Conservation (phyloP, 2,888 invertebrate genomes). For the Macrophya annulata region DNA sequence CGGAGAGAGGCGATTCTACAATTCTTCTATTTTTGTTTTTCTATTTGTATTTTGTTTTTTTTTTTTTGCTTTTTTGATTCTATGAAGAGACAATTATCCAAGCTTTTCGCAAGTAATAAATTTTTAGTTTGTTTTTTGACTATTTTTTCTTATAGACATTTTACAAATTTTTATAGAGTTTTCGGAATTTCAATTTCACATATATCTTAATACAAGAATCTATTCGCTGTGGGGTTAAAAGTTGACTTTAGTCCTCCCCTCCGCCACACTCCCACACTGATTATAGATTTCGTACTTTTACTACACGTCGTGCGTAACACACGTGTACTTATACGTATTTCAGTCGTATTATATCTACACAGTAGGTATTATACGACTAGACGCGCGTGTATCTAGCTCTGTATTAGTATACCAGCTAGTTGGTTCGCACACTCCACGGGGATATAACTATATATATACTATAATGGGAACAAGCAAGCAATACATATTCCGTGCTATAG, state of each 20-base stretch:
- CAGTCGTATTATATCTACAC: neutral
- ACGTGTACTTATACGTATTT: neutral
- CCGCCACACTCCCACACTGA: neutral
- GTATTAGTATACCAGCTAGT: neutral
- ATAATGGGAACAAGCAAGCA: slow-evolving; percentile 54
- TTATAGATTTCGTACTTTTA: neutral
- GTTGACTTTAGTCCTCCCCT: neutral
- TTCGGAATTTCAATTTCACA: too few relatives aligned
- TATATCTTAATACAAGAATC: neutral
- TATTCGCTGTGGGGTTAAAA: neutral
- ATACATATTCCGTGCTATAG: slow-evolving; percentile 57
- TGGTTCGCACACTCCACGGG: neutral
- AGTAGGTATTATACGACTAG: neutral
- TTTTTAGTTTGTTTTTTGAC: too few relatives aligned
- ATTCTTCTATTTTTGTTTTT: neutral
- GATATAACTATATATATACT: neutral
- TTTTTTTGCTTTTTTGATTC: too few relatives aligned
- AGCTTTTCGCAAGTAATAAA: too few relatives aligned
- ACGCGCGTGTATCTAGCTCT: neutral
- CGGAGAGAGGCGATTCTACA: neutral
- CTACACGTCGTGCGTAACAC: neutral
- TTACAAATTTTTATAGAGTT: too few relatives aligned
- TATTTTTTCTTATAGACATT: too few relatives aligned
- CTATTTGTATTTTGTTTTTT: too few relatives aligned
- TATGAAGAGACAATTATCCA: too few relatives aligned